Conservation (phyloP, 2,888 invertebrate genomes). For the Amphimallon solstitiale region DNA sequence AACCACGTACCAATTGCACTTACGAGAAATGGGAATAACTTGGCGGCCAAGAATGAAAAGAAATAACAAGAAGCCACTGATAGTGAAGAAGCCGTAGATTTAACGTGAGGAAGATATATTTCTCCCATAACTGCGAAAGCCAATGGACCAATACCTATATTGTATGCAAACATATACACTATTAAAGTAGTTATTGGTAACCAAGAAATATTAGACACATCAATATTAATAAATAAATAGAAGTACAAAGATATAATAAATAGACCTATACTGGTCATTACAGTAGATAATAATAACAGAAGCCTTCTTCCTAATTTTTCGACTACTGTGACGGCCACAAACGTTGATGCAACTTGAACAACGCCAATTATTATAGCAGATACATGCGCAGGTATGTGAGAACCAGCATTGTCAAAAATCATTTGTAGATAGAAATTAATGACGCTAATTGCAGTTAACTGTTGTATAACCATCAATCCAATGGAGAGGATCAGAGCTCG, state of each 20-base stretch:
- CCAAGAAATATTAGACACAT: constrained; percentile 64
- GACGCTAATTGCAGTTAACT: constrained; percentile 83
- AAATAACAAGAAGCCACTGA: constrained; percentile 80
- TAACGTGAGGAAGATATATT: constrained; percentile 80
- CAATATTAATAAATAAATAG: constrained; percentile 67
- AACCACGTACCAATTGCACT: constrained; percentile 68
- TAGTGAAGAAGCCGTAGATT: constrained; percentile 76
- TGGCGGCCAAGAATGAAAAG: constrained; percentile 77
- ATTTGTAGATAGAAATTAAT: constrained; percentile 80
- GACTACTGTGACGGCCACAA: too few species aligned
- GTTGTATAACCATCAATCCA: constrained; percentile 71
- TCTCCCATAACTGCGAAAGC: constrained; percentile 85
- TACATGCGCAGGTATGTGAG: constrained; percentile 67
- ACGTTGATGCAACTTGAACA: too few species aligned
- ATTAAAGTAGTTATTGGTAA: constrained; percentile 77
- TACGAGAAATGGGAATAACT: constrained; percentile 71
- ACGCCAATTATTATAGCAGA: too few species aligned
- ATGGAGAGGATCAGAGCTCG: constrained; percentile 80
- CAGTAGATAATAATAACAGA: constrained; percentile 75
- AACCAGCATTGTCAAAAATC: constrained; percentile 76
- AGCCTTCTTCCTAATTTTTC: constrained; percentile 79
- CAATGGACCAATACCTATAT: constrained; percentile 78
- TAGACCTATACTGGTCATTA: constrained; percentile 72
- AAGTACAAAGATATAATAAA: constrained; percentile 70
- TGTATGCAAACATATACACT: constrained; percentile 77